These are phyloP conservation scores for Trachymyrmex septentrionalis DNA, from an alignment of 1,140 invertebrate genomes.

Conservation along the genomic window DNA sequence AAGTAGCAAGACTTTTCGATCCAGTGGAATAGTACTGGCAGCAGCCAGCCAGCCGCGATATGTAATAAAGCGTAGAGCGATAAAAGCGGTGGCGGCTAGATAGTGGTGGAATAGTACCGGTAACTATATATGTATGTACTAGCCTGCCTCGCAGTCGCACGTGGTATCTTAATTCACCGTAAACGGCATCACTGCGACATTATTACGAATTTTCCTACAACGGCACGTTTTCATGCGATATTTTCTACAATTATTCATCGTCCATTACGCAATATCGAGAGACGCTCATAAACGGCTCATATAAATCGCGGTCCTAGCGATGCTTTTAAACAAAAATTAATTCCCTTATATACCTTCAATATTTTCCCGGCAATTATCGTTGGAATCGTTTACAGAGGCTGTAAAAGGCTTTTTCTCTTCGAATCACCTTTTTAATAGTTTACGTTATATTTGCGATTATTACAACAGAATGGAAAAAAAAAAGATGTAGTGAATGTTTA, in stretches of 20 bases:
- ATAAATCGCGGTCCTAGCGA: background rate
- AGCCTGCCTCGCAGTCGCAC: constrained; percentile 8
- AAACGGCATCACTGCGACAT: constrained; percentile 13
- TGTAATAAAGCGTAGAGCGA: constrained; percentile 45
- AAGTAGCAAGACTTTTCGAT: constrained; percentile 10
- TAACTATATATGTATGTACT: background rate
- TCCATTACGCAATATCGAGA: constrained; percentile 5
- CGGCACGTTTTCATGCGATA: constrained; percentile 10
- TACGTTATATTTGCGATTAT: background rate
- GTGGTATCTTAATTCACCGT: constrained; percentile 35
- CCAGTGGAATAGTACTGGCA: constrained; percentile 72
- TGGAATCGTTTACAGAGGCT: background rate
- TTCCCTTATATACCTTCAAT: background rate
- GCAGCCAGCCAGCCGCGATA: constrained; percentile 42
- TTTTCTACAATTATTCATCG: constrained; percentile 4
- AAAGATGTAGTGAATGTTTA: background rate
- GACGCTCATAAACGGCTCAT: constrained; percentile 6
- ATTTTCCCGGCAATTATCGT: background rate
- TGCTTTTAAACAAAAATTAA: constrained; percentile 35
- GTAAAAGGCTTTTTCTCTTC: background rate
- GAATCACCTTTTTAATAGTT: background rate
- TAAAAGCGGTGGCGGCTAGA: constrained; percentile 2
- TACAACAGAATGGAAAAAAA: no score
- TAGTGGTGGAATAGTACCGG: constrained; percentile 47
- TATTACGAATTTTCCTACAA: constrained; percentile 40